Evolutionary conservation across 2,797 vertebrate genomes (phyloP).

Genomic region (Gymnodraco acuticeps): DNA sequence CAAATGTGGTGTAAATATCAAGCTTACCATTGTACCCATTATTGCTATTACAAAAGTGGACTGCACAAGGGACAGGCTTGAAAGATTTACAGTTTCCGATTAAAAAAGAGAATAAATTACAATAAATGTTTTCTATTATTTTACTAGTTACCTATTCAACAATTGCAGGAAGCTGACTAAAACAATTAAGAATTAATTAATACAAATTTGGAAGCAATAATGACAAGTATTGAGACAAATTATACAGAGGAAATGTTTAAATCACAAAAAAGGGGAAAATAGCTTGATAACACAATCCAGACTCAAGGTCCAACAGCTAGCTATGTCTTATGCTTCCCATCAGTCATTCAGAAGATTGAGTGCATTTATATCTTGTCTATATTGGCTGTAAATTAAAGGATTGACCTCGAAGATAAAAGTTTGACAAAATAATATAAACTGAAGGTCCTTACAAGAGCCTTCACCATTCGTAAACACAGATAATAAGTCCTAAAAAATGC

Average conservation of each 20-base stretch:
- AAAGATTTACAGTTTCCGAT: neutral
- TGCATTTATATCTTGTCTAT: neutral
- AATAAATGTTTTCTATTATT: neutral
- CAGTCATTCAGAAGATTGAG: neutral
- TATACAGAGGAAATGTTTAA: neutral
- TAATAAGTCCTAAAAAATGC: neutral
- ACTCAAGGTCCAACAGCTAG: neutral
- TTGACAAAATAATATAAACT: constrained; percentile 1
- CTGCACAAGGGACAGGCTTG: too few relatives aligned
- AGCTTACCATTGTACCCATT: neutral
- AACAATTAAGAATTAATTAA: too few relatives aligned
- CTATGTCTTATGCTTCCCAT: neutral
- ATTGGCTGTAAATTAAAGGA: too few relatives aligned
- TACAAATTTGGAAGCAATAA: neutral
- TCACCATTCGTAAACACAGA: neutral
- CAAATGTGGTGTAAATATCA: neutral
- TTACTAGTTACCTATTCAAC: too few relatives aligned
- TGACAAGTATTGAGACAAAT: neutral
- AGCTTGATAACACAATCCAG: neutral
- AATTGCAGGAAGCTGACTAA: too few relatives aligned
- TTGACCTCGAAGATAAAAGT: neutral
- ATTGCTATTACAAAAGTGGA: too few relatives aligned
- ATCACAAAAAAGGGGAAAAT: neutral
- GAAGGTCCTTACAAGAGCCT: neutral
- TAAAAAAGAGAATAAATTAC: neutral